Conservation (phyloP, 1,140 invertebrate species). For the Drosophila subpulchrella region DNA sequence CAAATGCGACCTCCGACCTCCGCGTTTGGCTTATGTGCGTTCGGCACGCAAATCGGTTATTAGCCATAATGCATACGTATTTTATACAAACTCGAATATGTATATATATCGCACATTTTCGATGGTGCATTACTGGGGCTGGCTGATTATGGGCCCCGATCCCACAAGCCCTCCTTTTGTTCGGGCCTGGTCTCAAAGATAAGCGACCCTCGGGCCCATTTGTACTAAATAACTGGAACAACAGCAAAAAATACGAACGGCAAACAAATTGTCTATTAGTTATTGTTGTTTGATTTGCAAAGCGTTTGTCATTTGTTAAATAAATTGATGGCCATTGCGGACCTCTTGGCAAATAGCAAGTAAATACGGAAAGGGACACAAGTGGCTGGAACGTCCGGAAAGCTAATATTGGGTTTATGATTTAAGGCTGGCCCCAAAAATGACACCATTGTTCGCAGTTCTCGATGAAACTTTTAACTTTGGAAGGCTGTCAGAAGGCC, state of each 20-base stretch:
- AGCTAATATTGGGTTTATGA: slow-evolving; percentile 42
- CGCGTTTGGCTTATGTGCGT: slow-evolving; percentile 57
- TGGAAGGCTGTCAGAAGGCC: slow-evolving; percentile 25
- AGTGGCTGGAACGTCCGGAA: slow-evolving; percentile 17
- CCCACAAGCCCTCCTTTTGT: slow-evolving; percentile 26
- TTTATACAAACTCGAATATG: slow-evolving; percentile 15
- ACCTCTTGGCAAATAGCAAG: slow-evolving; percentile 62
- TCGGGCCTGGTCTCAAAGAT: slow-evolving; percentile 45
- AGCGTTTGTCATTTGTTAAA: slow-evolving; percentile 81
- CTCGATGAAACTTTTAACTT: slow-evolving; percentile 30
- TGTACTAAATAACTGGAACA: slow-evolving; percentile 71
- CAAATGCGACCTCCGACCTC: slow-evolving; percentile 20
- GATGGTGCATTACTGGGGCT: slow-evolving; percentile 59
- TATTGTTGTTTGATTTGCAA: slow-evolving; percentile 81
- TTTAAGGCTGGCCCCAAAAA: slow-evolving; percentile 14
- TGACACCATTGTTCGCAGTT: slow-evolving; percentile 22
- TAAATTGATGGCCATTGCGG: slow-evolving; percentile 79
- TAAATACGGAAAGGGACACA: slow-evolving; percentile 18
- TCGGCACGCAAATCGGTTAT: slow-evolving; percentile 77
- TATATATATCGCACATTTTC: slow-evolving; percentile 29
- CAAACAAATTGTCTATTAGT: slow-evolving; percentile 77
- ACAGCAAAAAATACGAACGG: slow-evolving; percentile 39
- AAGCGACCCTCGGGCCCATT: slow-evolving; percentile 60
- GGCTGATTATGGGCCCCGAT: slow-evolving; percentile 47
- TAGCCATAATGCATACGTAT: slow-evolving; percentile 60